These are phyloP conservation scores for Fragum whitleyi DNA, from an alignment of 2,888 invertebrate genomes.

Conservation along the genomic window DNA sequence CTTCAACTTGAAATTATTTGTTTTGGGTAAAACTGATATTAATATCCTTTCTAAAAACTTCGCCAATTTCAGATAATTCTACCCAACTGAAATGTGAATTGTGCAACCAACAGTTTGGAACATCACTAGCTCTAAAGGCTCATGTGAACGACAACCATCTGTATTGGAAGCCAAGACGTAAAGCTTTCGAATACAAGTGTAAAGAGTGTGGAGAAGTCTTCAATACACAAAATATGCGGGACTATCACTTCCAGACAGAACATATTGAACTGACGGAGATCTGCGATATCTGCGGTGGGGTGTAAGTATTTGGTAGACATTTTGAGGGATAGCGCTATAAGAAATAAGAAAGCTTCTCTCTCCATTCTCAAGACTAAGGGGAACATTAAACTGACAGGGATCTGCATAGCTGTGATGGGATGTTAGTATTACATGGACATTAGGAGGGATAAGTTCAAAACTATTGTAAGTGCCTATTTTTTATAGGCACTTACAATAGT, in stretches of 20 bases:
- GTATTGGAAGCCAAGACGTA: background rate
- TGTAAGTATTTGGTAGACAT: slow-evolving; percentile 46
- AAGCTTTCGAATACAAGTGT: slow-evolving; percentile 1
- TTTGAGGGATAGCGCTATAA: too few species aligned
- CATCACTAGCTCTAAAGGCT: background rate
- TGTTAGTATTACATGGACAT: too few species aligned
- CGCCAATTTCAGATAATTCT: slow-evolving; percentile 3
- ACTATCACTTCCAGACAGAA: slow-evolving; percentile 30
- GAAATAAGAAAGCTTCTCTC: too few species aligned
- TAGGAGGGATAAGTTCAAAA: too few species aligned
- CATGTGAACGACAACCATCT: background rate
- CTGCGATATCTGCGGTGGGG: slow-evolving; percentile 51
- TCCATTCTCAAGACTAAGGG: too few species aligned
- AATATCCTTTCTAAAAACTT: too few species aligned
- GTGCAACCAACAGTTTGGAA: slow-evolving; percentile 12
- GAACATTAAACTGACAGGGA: too few species aligned
- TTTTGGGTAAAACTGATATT: too few species aligned
- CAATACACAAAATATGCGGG: background rate
- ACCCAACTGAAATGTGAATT: slow-evolving; percentile 18
- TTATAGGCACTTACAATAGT: too few species aligned
- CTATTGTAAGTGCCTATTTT: too few species aligned
- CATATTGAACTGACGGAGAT: slow-evolving; percentile 48
- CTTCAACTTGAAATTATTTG: too few species aligned
- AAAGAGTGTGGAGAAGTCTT: background rate
- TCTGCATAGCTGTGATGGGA: too few species aligned